Percentiles rank a stretch among this genome's conserved stretches.
These are phyloP conservation scores for western clawed frog (Xenopus tropicalis) DNA, from an alignment of 2,113 vertebrate species.

Conservation along the genomic window DNA sequence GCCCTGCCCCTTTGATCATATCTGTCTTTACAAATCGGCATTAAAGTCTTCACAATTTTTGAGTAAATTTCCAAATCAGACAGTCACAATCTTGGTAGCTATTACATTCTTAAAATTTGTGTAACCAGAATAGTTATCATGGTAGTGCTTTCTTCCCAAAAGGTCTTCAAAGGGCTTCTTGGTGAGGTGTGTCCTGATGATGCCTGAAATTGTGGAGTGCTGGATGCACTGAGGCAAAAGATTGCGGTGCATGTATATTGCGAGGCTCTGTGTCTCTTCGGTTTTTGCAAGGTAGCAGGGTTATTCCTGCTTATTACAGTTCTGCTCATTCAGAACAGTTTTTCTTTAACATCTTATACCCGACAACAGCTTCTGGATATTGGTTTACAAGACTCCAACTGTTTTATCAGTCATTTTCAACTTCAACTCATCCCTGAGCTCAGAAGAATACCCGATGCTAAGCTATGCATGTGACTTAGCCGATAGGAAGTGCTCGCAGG, in stretches of 20 bases:
- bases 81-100: no score
- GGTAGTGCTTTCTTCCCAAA: no score
- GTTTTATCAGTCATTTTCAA: neutral
- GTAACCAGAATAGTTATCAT: no score
- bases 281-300: neutral
- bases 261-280: neutral
- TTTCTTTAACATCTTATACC: neutral
- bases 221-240: neutral
- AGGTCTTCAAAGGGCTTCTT: no score
- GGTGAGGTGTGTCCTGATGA: no score
- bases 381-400: neutral
- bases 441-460: neutral
- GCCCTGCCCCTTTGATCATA: no score
- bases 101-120: no score
- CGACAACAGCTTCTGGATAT: neutral
- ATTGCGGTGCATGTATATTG: neutral
- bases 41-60: no score
- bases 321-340: neutral
- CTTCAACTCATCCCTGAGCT: neutral
- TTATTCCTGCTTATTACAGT: neutral
- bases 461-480: neutral
- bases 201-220: no score
- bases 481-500: neutral
- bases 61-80: no score
- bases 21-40: no score